Evolutionary conservation across 92 coral and sea anemone species (phyloP).

Genomic region (Galaxea fascicularis): DNA sequence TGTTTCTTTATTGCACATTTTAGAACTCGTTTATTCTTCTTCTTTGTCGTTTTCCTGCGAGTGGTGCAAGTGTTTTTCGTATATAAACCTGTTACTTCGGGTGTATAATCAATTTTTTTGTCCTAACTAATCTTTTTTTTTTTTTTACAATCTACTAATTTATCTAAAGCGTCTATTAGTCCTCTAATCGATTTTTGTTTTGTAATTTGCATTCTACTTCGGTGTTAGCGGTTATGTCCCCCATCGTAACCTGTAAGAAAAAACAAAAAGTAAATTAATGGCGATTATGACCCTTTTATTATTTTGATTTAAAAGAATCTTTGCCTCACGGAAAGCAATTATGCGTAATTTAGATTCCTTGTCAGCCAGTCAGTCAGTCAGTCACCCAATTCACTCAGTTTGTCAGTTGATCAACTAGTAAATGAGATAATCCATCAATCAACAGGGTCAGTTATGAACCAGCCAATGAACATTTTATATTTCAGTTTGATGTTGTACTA

Average conservation of each 20-base stretch:
- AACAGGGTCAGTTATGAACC: too few species aligned
- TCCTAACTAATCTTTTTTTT: neutral
- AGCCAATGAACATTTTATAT: too few species aligned
- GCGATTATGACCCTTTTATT: too few species aligned
- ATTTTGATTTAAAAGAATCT: neutral
- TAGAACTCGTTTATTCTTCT: neutral
- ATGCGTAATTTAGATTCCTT: too few species aligned
- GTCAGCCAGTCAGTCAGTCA: too few species aligned
- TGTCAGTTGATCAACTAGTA: too few species aligned
- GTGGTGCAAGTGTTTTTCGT: neutral
- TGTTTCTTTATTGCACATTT: conserved; percentile 25
- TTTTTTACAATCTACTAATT: neutral
- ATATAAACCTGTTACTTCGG: neutral
- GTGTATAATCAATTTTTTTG: neutral
- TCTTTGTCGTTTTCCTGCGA: neutral
- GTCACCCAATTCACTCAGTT: too few species aligned
- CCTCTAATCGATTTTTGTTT: neutral
- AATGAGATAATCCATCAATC: too few species aligned
- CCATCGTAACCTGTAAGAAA: conserved; percentile 8
- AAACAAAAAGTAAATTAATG: neutral
- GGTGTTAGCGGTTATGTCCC: neutral
- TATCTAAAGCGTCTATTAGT: neutral
- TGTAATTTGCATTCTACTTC: neutral
- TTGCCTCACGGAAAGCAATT: too few species aligned
- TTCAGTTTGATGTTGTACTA: too few species aligned